phyloP scores from a whole-genome alignment of 2,113 vertebrate species.

The Aspiorhynchus laticeps region DNA sequence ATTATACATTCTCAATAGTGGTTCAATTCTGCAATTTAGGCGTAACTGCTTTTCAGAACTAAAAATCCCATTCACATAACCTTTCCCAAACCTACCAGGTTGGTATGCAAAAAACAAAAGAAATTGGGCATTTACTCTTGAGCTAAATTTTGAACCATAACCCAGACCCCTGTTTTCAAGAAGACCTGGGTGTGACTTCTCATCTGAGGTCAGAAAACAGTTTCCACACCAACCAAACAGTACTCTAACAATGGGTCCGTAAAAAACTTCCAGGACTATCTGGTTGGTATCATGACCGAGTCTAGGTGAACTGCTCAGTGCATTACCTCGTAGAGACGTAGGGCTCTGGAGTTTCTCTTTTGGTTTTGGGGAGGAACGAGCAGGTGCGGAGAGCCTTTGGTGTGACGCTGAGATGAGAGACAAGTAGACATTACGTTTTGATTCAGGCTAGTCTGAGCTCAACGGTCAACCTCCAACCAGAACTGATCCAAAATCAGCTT shows the following conservation, averaged over 20 bases:
- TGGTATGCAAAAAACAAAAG: not conserved
- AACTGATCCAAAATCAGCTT: conserved; percentile 48
- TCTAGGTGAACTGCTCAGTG: not conserved
- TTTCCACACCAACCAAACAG: not conserved
- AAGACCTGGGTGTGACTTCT: not conserved
- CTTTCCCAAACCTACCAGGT: not conserved
- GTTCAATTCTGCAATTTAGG: not conserved
- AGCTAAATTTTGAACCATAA: not conserved
- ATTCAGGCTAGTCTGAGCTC: conserved; percentile 55
- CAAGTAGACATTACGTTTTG: conserved; percentile 84
- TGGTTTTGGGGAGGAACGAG: conserved; percentile 91
- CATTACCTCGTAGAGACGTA: conserved; percentile 93
- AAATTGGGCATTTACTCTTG: not conserved
- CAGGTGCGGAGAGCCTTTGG: conserved; percentile 87
- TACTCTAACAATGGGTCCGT: not conserved
- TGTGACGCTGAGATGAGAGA: conserved; percentile 87
- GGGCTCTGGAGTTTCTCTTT: conserved; percentile 94
- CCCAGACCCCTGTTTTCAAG: not conserved
- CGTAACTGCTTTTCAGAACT: not conserved
- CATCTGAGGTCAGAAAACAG: not conserved
- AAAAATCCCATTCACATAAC: not conserved
- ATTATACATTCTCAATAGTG: not conserved
- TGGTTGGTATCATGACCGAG: not conserved
- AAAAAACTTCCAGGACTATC: not conserved
- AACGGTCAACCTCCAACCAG: conserved; percentile 9